A percentile compares a stretch with the other conserved stretches of the same genome.
phyloP scores from a whole-genome alignment of 2,888 invertebrate species.

The Hirtodrosophila trivittata region DNA sequence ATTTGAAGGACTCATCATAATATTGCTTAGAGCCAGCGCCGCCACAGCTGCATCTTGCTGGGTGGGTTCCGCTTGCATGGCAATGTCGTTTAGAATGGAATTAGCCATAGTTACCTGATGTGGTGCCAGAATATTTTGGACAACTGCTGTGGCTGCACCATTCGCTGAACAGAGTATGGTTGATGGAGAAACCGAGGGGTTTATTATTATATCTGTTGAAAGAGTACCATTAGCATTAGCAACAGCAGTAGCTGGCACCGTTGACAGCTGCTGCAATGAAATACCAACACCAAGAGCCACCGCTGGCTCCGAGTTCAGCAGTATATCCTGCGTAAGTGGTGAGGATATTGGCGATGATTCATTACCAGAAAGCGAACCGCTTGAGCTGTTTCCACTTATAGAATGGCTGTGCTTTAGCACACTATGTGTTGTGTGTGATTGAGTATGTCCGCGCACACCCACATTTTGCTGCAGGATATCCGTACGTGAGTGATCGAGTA shows the following conservation, averaged over 20 bases:
- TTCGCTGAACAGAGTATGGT: slow-evolving; percentile 85
- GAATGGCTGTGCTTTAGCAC: slow-evolving; percentile 83
- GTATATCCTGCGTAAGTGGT: slow-evolving; percentile 83
- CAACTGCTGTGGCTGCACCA: slow-evolving; percentile 79
- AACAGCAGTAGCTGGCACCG: slow-evolving; percentile 36
- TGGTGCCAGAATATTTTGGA: slow-evolving; percentile 81
- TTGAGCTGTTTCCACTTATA: slow-evolving; percentile 81
- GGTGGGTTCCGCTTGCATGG: slow-evolving; percentile 80
- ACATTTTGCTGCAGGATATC: slow-evolving; percentile 78
- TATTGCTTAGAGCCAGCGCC: slow-evolving; percentile 82
- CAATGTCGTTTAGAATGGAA: slow-evolving; percentile 82
- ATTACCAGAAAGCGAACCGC: slow-evolving; percentile 50
- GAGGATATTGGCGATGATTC: slow-evolving; percentile 78
- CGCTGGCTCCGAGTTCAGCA: slow-evolving; percentile 82
- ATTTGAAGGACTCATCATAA: slow-evolving; percentile 82
- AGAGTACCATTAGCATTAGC: slow-evolving; percentile 53
- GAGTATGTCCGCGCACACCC: slow-evolving; percentile 42
- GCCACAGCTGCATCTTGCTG: slow-evolving; percentile 81
- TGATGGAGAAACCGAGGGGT: slow-evolving; percentile 86
- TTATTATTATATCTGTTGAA: slow-evolving; percentile 86
- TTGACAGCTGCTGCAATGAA: slow-evolving; percentile 75
- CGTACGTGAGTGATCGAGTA: slow-evolving; percentile 79
- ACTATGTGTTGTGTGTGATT: slow-evolving; percentile 35
- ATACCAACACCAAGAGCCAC: slow-evolving; percentile 75
- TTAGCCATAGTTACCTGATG: slow-evolving; percentile 83